Conservation (phyloP, 2,888 invertebrate species). For the Watsonalla cultraria region DNA sequence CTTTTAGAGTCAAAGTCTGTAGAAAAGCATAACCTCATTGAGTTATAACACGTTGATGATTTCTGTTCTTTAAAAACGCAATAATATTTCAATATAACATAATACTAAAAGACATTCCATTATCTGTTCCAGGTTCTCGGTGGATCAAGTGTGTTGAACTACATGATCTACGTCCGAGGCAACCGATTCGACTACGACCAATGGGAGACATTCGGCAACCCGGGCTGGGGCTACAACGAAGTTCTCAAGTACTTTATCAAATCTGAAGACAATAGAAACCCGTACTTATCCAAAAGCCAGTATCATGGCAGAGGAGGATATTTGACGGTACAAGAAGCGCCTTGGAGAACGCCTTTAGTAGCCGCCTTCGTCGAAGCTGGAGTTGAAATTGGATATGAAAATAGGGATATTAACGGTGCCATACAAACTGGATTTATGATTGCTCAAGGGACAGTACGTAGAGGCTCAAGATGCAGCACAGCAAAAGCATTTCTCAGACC, state of each 20-base stretch:
- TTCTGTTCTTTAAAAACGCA: too few relatives aligned
- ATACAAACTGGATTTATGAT: conserved; percentile 89
- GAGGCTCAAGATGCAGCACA: conserved; percentile 90
- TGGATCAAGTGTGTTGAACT: conserved; percentile 91
- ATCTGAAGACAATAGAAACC: conserved; percentile 93
- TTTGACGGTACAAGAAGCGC: conserved; percentile 89
- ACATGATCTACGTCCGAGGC: conserved; percentile 94
- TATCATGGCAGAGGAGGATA: conserved; percentile 87
- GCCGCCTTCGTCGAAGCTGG: conserved; percentile 91
- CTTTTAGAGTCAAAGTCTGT: too few relatives aligned
- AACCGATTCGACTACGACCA: conserved; percentile 90
- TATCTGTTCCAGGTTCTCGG: conserved; percentile 83
- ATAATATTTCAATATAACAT: too few relatives aligned
- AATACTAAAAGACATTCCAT: too few relatives aligned
- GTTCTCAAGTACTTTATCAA: conserved; percentile 93
- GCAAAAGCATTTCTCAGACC: conserved; percentile 93
- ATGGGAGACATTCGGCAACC: conserved; percentile 92
- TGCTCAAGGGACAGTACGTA: conserved; percentile 87
- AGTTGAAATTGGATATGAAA: conserved; percentile 89
- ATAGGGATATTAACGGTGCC: conserved; percentile 89
- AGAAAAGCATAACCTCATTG: too few relatives aligned
- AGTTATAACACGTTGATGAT: too few relatives aligned
- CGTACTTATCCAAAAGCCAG: conserved; percentile 84
- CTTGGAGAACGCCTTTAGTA: conserved; percentile 89
- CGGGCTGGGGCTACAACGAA: conserved; percentile 92